Percentiles rank a stretch among this genome's conserved stretches.
Evolutionary conservation across 2,797 vertebrate genomes (phyloP).

Genomic region (Tokudaia tokunoshimensis): DNA sequence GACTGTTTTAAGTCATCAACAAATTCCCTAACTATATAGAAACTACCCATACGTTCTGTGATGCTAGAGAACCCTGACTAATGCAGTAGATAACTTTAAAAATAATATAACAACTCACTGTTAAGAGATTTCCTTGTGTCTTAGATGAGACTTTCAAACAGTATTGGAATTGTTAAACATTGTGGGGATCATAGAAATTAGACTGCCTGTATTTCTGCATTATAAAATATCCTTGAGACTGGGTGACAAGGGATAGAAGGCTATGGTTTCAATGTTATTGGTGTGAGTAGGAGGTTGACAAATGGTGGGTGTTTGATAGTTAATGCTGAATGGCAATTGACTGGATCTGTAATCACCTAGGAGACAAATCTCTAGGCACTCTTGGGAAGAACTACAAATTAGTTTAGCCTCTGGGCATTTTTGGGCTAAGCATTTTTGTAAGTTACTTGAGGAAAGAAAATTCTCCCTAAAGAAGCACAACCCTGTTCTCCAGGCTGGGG

Average conservation of each 20-base stretch:
- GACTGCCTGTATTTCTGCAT: neutral
- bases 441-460: neutral
- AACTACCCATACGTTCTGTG: too few species aligned
- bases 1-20: too few species aligned
- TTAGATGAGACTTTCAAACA: neutral
- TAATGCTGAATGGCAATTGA: neutral
- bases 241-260: neutral
- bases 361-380: neutral
- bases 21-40: too few species aligned
- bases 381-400: neutral
- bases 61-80: too few species aligned
- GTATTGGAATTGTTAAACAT: neutral
- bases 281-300: neutral
- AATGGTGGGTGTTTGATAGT: neutral
- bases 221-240: neutral
- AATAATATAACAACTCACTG: neutral
- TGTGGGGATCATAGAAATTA: neutral
- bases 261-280: neutral
- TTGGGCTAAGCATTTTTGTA: neutral
- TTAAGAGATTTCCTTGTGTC: neutral
- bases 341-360: neutral
- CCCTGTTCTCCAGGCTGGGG: neutral
- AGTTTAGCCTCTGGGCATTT: neutral
- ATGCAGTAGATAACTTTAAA: neutral
- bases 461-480: neutral